Evolutionary conservation across 2,113 vertebrate genomes (phyloP), one percentile per base, ranked within the genome.

Genomic region (Riparia riparia): DNA sequence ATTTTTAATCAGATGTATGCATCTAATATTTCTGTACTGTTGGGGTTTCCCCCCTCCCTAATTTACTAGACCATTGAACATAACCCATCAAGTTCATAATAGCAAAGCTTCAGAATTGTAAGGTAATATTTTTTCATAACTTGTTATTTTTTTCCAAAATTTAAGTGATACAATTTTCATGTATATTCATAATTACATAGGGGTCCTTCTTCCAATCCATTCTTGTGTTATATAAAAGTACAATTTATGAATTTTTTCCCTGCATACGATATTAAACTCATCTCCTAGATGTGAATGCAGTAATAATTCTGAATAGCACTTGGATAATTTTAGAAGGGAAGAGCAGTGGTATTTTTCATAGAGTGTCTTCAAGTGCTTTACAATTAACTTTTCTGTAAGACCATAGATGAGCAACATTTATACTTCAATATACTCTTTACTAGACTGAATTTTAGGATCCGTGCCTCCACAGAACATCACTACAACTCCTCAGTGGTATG

Each of bases 1-100:
- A 73, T 97, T 96, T 80, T 90, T 84, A 82, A 83, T 72, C 83
- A 71, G 44, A 87, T 41, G 61, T 34, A 81, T 34, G 56, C 31
- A 66, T 21, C 32, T 25, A 85, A 34, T 50, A 77, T 12, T 81
- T 91, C 51, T 57, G 21, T n/a, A 44, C 9, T 44, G 5, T 12
- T 80, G 37, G 7, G 6, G 50, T 90, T 68, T 78, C 14, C 8
- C 4, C 6, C 4, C 17, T 60, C 42, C 32, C 28, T 93, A 51
- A 72, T 86, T 95, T 76, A 82, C 50, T 39, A 90, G 69, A 41
- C 26, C 31, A 63, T 1, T 53, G 63, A 76, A 90, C 89, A 70
- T 25, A 94, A 54, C 18, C 14, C 69, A 90, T 37, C 19, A 77
- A 77, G 51, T 61, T 79, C 31, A 10, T 25, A 90, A 72, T 2